These are phyloP conservation scores for Oreochromis grahami DNA, from an alignment of 2,797 vertebrate genomes.

Conservation along the genomic window DNA sequence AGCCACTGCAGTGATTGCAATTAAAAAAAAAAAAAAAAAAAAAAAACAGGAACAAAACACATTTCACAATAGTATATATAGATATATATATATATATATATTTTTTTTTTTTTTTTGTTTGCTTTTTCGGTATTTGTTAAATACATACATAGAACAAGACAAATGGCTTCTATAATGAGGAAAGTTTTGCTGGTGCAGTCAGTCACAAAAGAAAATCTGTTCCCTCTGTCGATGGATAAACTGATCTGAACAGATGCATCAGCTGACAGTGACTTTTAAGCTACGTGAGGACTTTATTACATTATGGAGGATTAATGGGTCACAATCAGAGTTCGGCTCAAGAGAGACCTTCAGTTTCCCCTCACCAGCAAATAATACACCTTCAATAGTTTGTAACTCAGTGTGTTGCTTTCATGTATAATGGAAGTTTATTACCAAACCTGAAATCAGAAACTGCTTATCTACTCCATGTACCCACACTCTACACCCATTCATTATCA, in stretches of 20 bases:
- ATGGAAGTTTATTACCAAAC: slow-evolving; percentile 65
- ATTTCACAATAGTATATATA: slow-evolving; percentile 76
- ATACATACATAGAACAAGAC: slow-evolving; percentile 75
- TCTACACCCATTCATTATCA: slow-evolving; percentile 53
- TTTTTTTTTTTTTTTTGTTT: too few species aligned
- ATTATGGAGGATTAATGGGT: slow-evolving; percentile 35
- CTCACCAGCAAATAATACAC: slow-evolving; percentile 54
- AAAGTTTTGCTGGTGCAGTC: slow-evolving; percentile 69
- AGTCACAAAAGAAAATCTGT: slow-evolving; percentile 36
- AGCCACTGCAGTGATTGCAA: slow-evolving; percentile 29
- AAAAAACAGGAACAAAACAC: slow-evolving; percentile 70
- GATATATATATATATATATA: neutral
- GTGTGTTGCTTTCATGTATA: slow-evolving; percentile 41
- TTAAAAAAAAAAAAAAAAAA: neutral
- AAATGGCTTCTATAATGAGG: slow-evolving; percentile 65
- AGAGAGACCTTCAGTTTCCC: slow-evolving; percentile 44
- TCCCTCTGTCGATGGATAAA: slow-evolving; percentile 22
- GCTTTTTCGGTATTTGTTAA: slow-evolving; percentile 67
- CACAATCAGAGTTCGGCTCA: slow-evolving; percentile 48
- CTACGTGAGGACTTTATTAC: slow-evolving; percentile 57
- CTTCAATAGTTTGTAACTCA: slow-evolving; percentile 47
- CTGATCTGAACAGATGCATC: slow-evolving; percentile 44
- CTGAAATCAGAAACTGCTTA: slow-evolving; percentile 58
- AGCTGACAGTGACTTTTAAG: slow-evolving; percentile 48
- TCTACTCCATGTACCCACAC: slow-evolving; percentile 48